Evolutionary conservation across 2,113 vertebrate genomes (phyloP).

Genomic region (Scopus umbretta): DNA sequence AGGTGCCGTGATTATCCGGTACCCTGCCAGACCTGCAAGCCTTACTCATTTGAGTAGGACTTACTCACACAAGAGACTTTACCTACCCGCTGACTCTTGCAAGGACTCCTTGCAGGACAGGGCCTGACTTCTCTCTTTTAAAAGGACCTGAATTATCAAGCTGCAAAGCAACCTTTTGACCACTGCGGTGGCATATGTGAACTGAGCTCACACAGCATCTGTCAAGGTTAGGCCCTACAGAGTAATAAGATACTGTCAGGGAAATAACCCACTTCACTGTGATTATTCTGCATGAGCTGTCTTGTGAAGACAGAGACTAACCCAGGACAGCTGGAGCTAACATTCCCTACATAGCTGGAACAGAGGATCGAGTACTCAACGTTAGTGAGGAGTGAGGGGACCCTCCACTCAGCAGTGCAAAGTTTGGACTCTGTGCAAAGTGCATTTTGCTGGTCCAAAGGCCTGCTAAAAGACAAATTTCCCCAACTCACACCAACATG

Average conservation of each 20-base stretch:
- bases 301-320: not conserved
- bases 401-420: not conserved
- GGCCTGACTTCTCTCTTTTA: not conserved
- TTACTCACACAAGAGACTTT: not conserved
- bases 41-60: not conserved
- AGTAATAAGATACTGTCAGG: not conserved
- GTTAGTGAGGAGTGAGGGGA: rapidly evolving
- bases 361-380: rapidly evolving
- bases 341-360: not conserved
- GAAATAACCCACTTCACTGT: not conserved
- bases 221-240: not conserved
- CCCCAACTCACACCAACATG: not conserved
- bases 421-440: not conserved
- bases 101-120: not conserved
- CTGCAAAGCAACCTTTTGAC: not conserved
- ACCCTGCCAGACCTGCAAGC: not conserved
- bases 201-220: not conserved
- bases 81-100: not conserved
- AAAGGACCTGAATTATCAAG: not conserved
- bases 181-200: not conserved
- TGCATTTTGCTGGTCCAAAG: not conserved
- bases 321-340: not conserved
- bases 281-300: not conserved
- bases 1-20: not conserved
- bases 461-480: not conserved